Evolutionary conservation across 2,888 invertebrate species (phyloP), one percentile per base, ranked within the genome.

Genomic region (Thymelicus acteon): DNA sequence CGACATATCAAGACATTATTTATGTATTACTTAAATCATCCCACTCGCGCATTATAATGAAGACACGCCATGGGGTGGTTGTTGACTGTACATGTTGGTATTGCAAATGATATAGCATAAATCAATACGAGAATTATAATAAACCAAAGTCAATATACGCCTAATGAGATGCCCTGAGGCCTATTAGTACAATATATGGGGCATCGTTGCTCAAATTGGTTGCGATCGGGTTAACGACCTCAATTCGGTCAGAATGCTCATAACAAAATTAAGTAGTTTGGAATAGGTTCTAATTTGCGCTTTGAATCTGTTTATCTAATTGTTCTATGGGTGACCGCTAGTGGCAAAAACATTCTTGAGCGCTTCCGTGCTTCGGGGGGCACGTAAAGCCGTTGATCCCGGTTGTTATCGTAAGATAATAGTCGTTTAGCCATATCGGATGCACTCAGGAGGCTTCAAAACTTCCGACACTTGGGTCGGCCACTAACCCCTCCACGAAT

Each of bases 41-140:
- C 81, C 76, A 82, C 82, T 75, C 77, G 47, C 72, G 79, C 80
- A 82, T 84, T 81, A 76, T 82, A 82, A 85, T 83, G 79, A 80
- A 82, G 78, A 78, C 72, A 71, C 71, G 40, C 60, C 76, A 65
- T 76, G 75, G 75, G 76, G 77, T 74, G 78, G 74, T 63, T 66
- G 48, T 44, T 52, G 60, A 47, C 65, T 44, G 52, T 70, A 73
- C 75, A 74, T 74, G 76, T 77, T 73, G 64, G 63, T 73, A 73
- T 74, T 77, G 77, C 78, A 72, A 82, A 79, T 78, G 72, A 78
- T 79, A 73, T 77, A 72, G 60, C 64, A 82, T 83, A 79, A 80
- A 82, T 83, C 81, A 77, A 69, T 73, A 57, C 10, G 70, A 63
- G 75, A 76, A 77, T 72, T 73, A 74, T 75, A 63, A 62, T 77